A percentile compares a stretch with the other conserved stretches of the same genome.
Evolutionary conservation across 2,113 vertebrate species (phyloP).

Genomic region (Heptranchias perlo): DNA sequence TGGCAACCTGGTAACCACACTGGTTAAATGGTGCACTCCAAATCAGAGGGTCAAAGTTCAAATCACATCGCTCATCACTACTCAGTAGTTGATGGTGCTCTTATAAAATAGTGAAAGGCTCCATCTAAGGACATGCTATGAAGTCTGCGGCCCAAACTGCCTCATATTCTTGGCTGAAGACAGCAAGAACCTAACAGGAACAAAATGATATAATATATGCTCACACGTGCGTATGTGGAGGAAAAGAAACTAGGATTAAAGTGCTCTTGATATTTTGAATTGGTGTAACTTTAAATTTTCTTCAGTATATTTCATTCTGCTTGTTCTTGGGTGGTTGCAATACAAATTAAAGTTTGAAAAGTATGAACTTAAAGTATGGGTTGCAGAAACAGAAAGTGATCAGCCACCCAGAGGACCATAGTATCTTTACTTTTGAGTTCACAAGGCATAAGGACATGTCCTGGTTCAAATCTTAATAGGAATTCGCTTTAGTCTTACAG

Average conservation of each 20-base stretch:
- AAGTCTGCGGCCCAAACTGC: neutral
- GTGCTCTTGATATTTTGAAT: neutral
- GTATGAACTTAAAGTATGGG: neutral
- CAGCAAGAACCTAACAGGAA: neutral
- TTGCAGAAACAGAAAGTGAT: too few species aligned
- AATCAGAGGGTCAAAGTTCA: neutral
- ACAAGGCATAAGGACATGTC: neutral
- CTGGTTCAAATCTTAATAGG: too few species aligned
- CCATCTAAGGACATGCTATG: neutral
- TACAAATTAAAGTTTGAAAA: neutral
- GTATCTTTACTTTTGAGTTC: neutral
- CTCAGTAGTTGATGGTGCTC: neutral
- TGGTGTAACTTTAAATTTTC: neutral
- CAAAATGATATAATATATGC: neutral
- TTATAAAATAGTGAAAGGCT: neutral
- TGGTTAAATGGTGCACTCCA: neutral
- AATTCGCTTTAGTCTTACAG: too few species aligned
- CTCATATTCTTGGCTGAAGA: neutral
- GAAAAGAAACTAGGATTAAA: neutral
- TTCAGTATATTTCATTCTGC: neutral
- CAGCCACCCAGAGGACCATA: neutral
- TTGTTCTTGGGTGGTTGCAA: neutral
- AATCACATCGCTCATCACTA: neutral
- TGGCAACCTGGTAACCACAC: neutral
- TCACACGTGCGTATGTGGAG: neutral